Percentiles rank a stretch among this genome's conserved stretches.
phyloP scores from a whole-genome alignment of 1,140 invertebrate species.

The Plodia interpunctella region DNA sequence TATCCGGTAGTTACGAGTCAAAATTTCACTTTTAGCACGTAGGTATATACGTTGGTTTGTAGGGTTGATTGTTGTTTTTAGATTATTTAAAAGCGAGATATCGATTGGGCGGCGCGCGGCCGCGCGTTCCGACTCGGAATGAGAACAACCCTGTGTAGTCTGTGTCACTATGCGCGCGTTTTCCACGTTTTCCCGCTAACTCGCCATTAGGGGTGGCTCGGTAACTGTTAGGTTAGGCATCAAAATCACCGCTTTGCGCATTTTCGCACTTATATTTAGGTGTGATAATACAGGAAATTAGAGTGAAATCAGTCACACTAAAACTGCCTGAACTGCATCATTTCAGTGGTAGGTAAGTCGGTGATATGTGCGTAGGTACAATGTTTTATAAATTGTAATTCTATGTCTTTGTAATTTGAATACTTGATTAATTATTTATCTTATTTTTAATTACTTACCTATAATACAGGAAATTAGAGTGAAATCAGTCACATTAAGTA shows the following conservation, averaged over 20 bases:
- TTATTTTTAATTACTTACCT: no score
- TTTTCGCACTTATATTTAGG: slow-evolving; percentile 17
- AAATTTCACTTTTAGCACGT: background rate
- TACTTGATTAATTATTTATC: no score
- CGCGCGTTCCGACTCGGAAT: slow-evolving; percentile 56
- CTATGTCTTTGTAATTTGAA: no score
- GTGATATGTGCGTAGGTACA: no score
- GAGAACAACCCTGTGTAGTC: slow-evolving; percentile 46
- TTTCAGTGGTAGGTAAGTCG: no score
- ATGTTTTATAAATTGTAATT: no score
- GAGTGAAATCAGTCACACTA: no score
- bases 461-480: background rate
- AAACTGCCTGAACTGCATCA: no score
- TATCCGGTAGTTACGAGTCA: background rate
- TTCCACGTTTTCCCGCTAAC: slow-evolving; percentile 65
- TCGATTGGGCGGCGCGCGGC: slow-evolving; percentile 68
- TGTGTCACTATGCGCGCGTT: slow-evolving; percentile 57
- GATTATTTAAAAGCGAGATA: slow-evolving; percentile 37
- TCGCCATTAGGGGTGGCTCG: slow-evolving; percentile 37
- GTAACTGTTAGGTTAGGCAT: slow-evolving; percentile 25
- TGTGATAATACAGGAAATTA: background rate
- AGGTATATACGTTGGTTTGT: slow-evolving; percentile 5
- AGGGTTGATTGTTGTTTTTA: slow-evolving; percentile 32
- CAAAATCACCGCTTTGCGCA: slow-evolving; percentile 23
- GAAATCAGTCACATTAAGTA: no score